These are phyloP conservation scores for Perdita meconis DNA, from an alignment of 2,888 invertebrate genomes.

Conservation along the genomic window DNA sequence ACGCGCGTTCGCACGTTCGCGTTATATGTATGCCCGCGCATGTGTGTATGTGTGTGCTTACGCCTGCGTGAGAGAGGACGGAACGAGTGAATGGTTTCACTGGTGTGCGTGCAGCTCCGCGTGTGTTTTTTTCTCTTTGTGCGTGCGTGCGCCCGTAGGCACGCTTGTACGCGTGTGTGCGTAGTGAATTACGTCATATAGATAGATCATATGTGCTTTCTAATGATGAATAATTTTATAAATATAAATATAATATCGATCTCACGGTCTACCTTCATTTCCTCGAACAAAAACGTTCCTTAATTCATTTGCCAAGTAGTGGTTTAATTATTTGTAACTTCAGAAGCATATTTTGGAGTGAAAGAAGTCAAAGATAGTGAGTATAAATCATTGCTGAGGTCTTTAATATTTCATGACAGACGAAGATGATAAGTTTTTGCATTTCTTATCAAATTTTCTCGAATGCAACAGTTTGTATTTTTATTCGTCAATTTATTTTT, in stretches of 20 bases:
- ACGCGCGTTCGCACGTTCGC: slow-evolving; percentile 54
- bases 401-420: too few relatives aligned
- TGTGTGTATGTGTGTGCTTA: slow-evolving; percentile 55
- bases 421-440: too few relatives aligned
- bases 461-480: too few relatives aligned
- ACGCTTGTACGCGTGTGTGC: slow-evolving; percentile 74
- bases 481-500: too few relatives aligned
- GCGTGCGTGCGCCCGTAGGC: slow-evolving; percentile 70
- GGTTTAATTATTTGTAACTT: neutral
- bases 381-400: too few relatives aligned
- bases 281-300: slow-evolving; percentile 30
- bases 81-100: slow-evolving; percentile 37
- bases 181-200: slow-evolving; percentile 82
- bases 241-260: slow-evolving; percentile 82
- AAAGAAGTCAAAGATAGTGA: too few relatives aligned
- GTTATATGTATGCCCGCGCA: slow-evolving; percentile 61
- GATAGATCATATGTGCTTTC: slow-evolving; percentile 83
- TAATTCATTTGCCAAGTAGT: neutral
- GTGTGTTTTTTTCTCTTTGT: slow-evolving; percentile 55
- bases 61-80: slow-evolving; percentile 33
- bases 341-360: neutral
- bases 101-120: slow-evolving; percentile 55
- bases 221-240: slow-evolving; percentile 83
- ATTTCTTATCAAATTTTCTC: too few relatives aligned
- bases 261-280: slow-evolving; percentile 75